Percentiles rank a stretch among this genome's conserved stretches.
Evolutionary conservation across 2,113 vertebrate species (phyloP).

Genomic region (Motacilla tschutschensis): DNA sequence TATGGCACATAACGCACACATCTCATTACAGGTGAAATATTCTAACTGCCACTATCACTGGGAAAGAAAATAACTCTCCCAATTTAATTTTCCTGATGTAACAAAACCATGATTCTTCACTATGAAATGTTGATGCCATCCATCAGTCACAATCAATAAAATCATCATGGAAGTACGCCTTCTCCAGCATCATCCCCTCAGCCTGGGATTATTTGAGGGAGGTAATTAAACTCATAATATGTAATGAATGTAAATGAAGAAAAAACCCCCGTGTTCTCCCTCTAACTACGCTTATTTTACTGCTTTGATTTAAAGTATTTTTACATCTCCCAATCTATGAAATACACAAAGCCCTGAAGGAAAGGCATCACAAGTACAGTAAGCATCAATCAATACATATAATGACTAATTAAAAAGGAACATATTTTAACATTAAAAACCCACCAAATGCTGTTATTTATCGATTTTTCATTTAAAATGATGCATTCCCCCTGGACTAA

Average conservation of each 20-base stretch:
- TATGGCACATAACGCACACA: slow-evolving; percentile 91
- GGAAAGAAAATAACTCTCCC: slow-evolving; percentile 89
- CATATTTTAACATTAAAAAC: slow-evolving; percentile 65
- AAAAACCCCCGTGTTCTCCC: slow-evolving; percentile 70
- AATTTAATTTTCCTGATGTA: slow-evolving; percentile 90
- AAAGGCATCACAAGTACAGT: slow-evolving; percentile 60
- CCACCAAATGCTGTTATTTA: slow-evolving; percentile 57
- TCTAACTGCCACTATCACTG: slow-evolving; percentile 91
- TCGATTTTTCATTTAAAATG: slow-evolving; percentile 56
- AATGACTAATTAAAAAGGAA: slow-evolving; percentile 70
- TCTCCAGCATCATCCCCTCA: slow-evolving; percentile 71
- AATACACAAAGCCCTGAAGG: slow-evolving; percentile 62
- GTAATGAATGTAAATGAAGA: slow-evolving; percentile 84
- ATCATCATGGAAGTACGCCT: slow-evolving; percentile 77
- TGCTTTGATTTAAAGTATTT: slow-evolving; percentile 75
- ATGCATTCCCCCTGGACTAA: slow-evolving; percentile 40
- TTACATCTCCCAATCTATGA: slow-evolving; percentile 64
- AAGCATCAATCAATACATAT: slow-evolving; percentile 62
- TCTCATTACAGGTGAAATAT: slow-evolving; percentile 97
- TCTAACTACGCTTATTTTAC: slow-evolving; percentile 77
- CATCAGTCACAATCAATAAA: slow-evolving; percentile 89
- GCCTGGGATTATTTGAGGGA: slow-evolving; percentile 77
- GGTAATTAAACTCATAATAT: slow-evolving; percentile 84
- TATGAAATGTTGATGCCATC: slow-evolving; percentile 87
- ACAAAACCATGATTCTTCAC: slow-evolving; percentile 89